Conservation (phyloP, 2,797 vertebrate species). For the Streptopelia turtur region DNA sequence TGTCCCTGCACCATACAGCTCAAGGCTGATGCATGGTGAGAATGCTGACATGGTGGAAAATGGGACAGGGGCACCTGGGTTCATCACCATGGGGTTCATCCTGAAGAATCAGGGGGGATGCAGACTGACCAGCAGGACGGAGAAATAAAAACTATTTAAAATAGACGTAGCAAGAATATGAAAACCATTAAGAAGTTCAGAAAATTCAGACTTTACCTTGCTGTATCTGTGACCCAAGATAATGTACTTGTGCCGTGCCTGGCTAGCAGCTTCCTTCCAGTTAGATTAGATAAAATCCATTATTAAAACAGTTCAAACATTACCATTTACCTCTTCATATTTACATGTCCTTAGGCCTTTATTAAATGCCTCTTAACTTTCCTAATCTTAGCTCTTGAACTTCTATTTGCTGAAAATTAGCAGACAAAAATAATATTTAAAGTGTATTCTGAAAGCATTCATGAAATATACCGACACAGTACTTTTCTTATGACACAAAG, state of each 20-base stretch:
- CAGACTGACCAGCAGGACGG: neutral
- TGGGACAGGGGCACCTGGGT: too few relatives aligned
- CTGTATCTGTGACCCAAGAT: neutral
- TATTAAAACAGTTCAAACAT: slow-evolving; percentile 31
- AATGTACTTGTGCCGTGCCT: neutral
- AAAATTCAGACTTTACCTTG: neutral
- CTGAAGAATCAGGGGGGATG: neutral
- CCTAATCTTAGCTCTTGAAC: slow-evolving; percentile 22
- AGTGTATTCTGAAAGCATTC: neutral
- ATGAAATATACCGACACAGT: neutral
- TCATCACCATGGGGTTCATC: neutral
- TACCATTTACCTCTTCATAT: slow-evolving; percentile 3
- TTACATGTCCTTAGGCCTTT: slow-evolving; percentile 21
- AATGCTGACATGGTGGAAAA: neutral
- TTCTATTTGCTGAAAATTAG: slow-evolving; percentile 39
- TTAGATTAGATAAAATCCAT: neutral
- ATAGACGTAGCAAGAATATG: accelerated
- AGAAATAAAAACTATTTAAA: neutral
- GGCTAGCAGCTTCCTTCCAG: neutral
- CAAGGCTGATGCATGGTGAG: neutral
- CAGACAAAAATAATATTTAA: slow-evolving; percentile 28
- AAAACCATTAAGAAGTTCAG: neutral
- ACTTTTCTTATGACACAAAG: slow-evolving; percentile 33
- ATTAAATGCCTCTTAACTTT: slow-evolving; percentile 30
- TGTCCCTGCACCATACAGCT: accelerated